phyloP scores from a whole-genome alignment of 2,113 vertebrate genomes.

The Tragulus kanchil region DNA sequence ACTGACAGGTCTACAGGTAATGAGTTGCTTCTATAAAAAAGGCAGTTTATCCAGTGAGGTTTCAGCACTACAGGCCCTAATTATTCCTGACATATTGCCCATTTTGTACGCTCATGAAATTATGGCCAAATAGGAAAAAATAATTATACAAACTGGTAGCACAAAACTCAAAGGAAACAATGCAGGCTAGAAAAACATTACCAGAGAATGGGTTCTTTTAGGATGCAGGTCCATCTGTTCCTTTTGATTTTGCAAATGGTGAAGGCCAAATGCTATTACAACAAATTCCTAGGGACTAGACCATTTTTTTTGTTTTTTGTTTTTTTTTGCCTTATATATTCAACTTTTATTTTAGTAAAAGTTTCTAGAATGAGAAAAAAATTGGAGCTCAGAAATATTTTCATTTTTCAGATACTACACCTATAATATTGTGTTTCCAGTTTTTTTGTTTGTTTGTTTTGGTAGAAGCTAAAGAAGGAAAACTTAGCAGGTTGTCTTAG shows the following conservation, averaged over 20 bases:
- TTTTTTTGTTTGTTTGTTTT: background rate
- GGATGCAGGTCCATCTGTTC: slow-evolving; percentile 75
- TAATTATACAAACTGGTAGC: slow-evolving; percentile 78
- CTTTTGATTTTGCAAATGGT: slow-evolving; percentile 68
- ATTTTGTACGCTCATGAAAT: slow-evolving; percentile 78
- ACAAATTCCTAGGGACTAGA: background rate
- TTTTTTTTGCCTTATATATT: background rate
- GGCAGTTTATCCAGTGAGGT: slow-evolving; percentile 60
- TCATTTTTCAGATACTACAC: background rate
- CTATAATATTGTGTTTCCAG: background rate
- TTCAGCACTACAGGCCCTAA: slow-evolving; percentile 79
- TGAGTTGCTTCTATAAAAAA: slow-evolving; percentile 73
- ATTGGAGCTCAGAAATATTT: background rate
- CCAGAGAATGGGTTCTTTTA: slow-evolving; percentile 73
- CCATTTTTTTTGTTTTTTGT: background rate
- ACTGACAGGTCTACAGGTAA: slow-evolving; percentile 78
- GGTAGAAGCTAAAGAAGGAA: background rate
- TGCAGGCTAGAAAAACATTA: slow-evolving; percentile 72
- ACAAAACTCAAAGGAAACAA: slow-evolving; percentile 78
- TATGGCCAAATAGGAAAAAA: slow-evolving; percentile 80
- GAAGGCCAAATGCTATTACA: background rate
- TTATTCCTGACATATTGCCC: slow-evolving; percentile 83
- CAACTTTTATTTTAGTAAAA: background rate
- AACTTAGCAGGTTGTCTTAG: background rate
- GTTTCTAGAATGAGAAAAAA: slow-evolving; percentile 5